Evolutionary conservation across 2,888 invertebrate genomes (phyloP).

Genomic region (Orthonevra nobilis): DNA sequence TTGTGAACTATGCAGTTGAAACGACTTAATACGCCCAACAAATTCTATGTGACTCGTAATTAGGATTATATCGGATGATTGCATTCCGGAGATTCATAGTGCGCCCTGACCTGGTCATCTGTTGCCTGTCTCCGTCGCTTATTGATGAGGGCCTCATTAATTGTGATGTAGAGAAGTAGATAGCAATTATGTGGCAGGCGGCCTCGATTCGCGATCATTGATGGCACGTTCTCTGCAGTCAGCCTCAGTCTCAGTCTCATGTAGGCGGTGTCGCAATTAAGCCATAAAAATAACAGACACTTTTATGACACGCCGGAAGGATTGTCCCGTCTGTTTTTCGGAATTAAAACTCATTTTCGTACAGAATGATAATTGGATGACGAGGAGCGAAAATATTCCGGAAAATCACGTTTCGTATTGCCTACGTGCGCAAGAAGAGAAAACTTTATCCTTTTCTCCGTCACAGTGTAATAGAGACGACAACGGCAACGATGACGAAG

Average conservation of each 20-base stretch:
- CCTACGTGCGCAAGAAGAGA: conserved; percentile 67
- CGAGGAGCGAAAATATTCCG: conserved; percentile 70
- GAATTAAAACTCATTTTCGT: conserved; percentile 71
- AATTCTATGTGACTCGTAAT: conserved; percentile 56
- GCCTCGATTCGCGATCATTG: conserved; percentile 50
- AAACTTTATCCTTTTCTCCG: conserved; percentile 64
- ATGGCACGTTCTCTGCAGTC: conserved; percentile 39
- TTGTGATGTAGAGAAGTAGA: conserved; percentile 49
- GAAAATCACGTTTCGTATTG: conserved; percentile 71
- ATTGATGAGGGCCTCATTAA: conserved; percentile 67
- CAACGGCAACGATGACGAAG: too few relatives aligned
- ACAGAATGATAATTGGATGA: conserved; percentile 71
- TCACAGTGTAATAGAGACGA: conserved; percentile 59
- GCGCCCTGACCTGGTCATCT: conserved; percentile 51
- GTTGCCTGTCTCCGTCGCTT: conserved; percentile 57
- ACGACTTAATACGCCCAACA: conserved; percentile 61
- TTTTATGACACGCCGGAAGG: conserved; percentile 70
- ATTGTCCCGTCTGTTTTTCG: conserved; percentile 69
- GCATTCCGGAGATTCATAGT: conserved; percentile 66
- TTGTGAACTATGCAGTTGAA: neutral
- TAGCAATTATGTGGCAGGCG: conserved; percentile 52
- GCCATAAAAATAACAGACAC: conserved; percentile 69
- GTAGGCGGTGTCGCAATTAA: conserved; percentile 62
- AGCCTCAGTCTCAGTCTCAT: conserved; percentile 7
- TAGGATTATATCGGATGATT: conserved; percentile 63